Base-by-base conservation (phyloP, 2,113 vertebrate species). In the Semnornis frantzii region DNA sequence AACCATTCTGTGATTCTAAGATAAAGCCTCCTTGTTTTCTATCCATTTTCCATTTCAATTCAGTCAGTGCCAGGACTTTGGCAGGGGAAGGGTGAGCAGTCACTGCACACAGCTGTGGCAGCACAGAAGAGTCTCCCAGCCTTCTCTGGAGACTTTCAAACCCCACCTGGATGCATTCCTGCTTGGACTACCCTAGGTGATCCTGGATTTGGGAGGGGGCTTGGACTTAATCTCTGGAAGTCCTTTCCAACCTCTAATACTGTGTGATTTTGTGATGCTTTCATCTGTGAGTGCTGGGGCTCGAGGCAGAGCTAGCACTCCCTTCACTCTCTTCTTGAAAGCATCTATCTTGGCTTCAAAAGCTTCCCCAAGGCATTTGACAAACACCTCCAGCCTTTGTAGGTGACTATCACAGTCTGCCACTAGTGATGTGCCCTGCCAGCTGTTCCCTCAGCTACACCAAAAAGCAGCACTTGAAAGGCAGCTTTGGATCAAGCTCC, bases 331-430 rank as follows among this genome's bases (percentile, higher is more conserved):
- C 33, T 85, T 90, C 88, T 85, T 96, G 73, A 90, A 95, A 94
- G 86, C 86, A 21, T 44, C 95, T 91, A 42, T 42, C 93, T 65
- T 27, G 66, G 66, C 95, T 93, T 94, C 93, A 88, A 83, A 94
- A 62, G 33, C 75, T 73, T 70, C 80, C 52, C 50, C 6, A 0
- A 37, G 57, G 63, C 50, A 74, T 94, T 63, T 95, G 87, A 85
- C 91, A 73, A 87, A 63, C 77, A 90, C 81, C 81, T 89, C 44
- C 0, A 93, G 89, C 81, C 91, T 92, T 94, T 79, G 74, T 73
- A 91, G 91, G 77, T 0, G 16, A 66, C 86, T 94, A 70, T 95
- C 91, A 30, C 39, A 1, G 73, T 71, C 73, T 55, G 63, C 70
- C 81, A 86, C 77, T 39, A 89, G 92, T 55, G 2, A 69, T 6